Percentiles rank a stretch among this genome's conserved stretches.
Evolutionary conservation across 2,113 vertebrate species (phyloP).

Genomic region (Ranitomeya variabilis): DNA sequence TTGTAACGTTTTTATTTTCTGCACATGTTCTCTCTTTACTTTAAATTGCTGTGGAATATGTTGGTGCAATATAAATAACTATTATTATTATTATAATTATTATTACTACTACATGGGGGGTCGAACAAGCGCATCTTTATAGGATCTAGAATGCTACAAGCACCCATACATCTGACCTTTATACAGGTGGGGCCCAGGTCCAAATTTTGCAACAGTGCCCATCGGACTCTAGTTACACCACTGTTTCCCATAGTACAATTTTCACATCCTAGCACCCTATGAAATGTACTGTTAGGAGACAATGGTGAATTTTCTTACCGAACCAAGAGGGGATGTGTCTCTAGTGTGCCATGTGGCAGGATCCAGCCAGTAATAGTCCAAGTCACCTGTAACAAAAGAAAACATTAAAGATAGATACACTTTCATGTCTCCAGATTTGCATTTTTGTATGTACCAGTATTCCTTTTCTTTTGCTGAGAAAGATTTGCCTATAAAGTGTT

Average conservation of each 20-base stretch:
- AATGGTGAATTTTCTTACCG: slow-evolving; percentile 69
- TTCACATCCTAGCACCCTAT: background rate
- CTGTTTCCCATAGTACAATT: background rate
- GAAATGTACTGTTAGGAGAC: background rate
- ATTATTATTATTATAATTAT: too few relatives aligned
- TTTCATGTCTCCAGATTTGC: background rate
- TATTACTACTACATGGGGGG: too few relatives aligned
- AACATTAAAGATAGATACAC: background rate
- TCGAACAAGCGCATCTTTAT: too few relatives aligned
- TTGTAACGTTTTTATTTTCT: too few relatives aligned
- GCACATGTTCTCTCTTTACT: too few relatives aligned
- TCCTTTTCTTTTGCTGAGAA: background rate
- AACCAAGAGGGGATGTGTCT: slow-evolving; percentile 80
- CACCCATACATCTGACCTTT: too few relatives aligned
- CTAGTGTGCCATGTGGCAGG: slow-evolving; percentile 96
- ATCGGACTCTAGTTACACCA: background rate
- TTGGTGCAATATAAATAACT: too few relatives aligned
- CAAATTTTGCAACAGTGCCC: too few relatives aligned
- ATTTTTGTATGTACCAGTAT: background rate
- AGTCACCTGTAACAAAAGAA: slow-evolving; percentile 81
- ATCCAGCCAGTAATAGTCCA: slow-evolving; percentile 97
- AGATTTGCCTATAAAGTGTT: too few relatives aligned
- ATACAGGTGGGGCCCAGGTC: too few relatives aligned
- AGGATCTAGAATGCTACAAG: too few relatives aligned
- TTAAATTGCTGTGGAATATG: too few relatives aligned